Evolutionary conservation across 1,140 invertebrate genomes (phyloP).

Genomic region (Micrasema longulum): DNA sequence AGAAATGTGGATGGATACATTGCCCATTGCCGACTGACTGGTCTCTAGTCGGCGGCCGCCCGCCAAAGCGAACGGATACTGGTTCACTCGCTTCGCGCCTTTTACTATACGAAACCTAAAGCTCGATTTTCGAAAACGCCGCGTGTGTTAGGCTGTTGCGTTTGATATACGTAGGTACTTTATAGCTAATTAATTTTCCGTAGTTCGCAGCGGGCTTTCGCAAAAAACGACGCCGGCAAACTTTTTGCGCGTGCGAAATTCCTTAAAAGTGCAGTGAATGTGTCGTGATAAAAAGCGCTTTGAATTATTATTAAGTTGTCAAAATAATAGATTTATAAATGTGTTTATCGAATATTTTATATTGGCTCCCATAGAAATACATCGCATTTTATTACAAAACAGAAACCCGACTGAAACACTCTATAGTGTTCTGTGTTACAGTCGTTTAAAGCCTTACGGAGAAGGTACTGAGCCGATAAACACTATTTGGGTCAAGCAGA

Average conservation of each 20-base stretch:
- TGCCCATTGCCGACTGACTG: too few relatives aligned
- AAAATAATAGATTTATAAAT: not conserved
- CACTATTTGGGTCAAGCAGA: constrained; percentile 20
- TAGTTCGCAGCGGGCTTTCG: constrained; percentile 5
- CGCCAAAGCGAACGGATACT: constrained; percentile 54
- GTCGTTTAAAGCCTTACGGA: constrained; percentile 2
- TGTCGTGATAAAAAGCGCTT: not conserved
- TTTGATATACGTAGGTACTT: constrained; percentile 1
- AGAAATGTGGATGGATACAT: constrained; percentile 21
- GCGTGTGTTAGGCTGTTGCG: constrained; percentile 19
- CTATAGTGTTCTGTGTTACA: not conserved
- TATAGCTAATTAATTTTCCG: not conserved
- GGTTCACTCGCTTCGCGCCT: not conserved
- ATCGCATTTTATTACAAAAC: constrained; percentile 1
- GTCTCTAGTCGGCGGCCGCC: constrained; percentile 41
- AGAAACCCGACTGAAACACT: not conserved
- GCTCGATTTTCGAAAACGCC: constrained; percentile 60
- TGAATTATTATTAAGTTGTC: not conserved
- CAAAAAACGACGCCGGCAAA: constrained; percentile 25
- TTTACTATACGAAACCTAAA: not conserved
- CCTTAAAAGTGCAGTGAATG: constrained; percentile 13
- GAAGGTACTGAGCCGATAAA: not conserved
- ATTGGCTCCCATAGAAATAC: too few relatives aligned
- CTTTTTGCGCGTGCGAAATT: constrained; percentile 13
- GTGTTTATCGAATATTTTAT: not conserved